These are phyloP conservation scores for Furcula furcula DNA, from an alignment of 2,888 invertebrate species.

Conservation along the genomic window DNA sequence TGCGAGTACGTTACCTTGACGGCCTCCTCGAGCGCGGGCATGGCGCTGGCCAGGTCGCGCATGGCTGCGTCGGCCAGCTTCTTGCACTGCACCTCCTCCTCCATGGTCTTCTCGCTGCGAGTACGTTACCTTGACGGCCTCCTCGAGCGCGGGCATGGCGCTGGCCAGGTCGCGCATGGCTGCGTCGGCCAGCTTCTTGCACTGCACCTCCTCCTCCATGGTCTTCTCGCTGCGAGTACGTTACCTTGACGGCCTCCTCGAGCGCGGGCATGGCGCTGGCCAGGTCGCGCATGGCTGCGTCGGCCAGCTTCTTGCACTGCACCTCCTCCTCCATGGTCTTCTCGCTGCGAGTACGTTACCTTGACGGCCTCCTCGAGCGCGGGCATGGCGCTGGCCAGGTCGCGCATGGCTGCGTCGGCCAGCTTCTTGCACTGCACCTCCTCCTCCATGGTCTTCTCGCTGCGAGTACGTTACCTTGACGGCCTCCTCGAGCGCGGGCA, in stretches of 20 bases:
- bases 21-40: constrained; percentile 94
- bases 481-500: constrained; percentile 94
- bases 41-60: constrained; percentile 90
- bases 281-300: constrained; percentile 90
- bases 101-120: constrained; percentile 82
- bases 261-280: constrained; percentile 93
- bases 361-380: constrained; percentile 91
- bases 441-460: neutral
- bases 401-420: constrained; percentile 87
- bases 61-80: constrained; percentile 91
- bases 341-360: constrained; percentile 74
- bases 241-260: constrained; percentile 87
- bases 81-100: constrained; percentile 86
- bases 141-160: constrained; percentile 93
- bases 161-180: constrained; percentile 92
- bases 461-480: constrained; percentile 67
- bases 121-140: constrained; percentile 86
- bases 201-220: constrained; percentile 81
- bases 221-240: constrained; percentile 85
- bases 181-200: constrained; percentile 90
- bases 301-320: constrained; percentile 90
- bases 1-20: constrained; percentile 82
- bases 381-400: constrained; percentile 93
- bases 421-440: neutral
- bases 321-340: constrained; percentile 83